Conservation (phyloP, 2,113 vertebrate genomes). For the Syngnathus scovelli region DNA sequence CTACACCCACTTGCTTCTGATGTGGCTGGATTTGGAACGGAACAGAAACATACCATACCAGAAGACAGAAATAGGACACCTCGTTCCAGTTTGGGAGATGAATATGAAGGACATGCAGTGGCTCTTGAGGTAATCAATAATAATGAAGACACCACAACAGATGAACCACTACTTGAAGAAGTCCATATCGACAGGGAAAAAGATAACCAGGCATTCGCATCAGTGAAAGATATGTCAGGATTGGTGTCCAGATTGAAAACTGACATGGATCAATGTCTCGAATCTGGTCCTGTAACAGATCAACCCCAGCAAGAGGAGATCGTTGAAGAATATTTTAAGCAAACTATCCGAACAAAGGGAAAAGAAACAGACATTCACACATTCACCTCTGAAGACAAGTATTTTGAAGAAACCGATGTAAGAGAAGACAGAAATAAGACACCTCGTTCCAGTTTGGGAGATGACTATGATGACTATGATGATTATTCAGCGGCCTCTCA, state of each 20-base stretch:
- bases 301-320: slow-evolving; percentile 36
- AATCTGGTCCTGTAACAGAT: slow-evolving; percentile 33
- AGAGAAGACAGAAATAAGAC: background rate
- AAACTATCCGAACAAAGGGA: slow-evolving; percentile 25
- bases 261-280: slow-evolving; percentile 56
- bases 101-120: slow-evolving; percentile 45
- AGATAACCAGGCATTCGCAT: slow-evolving; percentile 35
- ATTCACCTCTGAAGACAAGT: slow-evolving; percentile 6
- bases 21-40: background rate
- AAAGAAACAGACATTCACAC: background rate
- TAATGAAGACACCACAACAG: slow-evolving; percentile 47
- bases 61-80: background rate
- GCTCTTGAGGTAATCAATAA: slow-evolving; percentile 9
- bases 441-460: background rate
- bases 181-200: slow-evolving; percentile 51
- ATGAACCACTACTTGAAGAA: slow-evolving; percentile 51
- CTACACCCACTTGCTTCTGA: background rate
- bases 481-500: background rate
- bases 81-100: background rate
- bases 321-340: slow-evolving; percentile 52
- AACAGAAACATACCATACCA: background rate
- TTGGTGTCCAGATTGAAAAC: slow-evolving; percentile 60
- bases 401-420: slow-evolving; percentile 5
- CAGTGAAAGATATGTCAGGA: slow-evolving; percentile 52
- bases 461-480: slow-evolving; percentile 15